Conservation (phyloP, 2,113 vertebrate species). For the Tachuris rubrigastra region DNA sequence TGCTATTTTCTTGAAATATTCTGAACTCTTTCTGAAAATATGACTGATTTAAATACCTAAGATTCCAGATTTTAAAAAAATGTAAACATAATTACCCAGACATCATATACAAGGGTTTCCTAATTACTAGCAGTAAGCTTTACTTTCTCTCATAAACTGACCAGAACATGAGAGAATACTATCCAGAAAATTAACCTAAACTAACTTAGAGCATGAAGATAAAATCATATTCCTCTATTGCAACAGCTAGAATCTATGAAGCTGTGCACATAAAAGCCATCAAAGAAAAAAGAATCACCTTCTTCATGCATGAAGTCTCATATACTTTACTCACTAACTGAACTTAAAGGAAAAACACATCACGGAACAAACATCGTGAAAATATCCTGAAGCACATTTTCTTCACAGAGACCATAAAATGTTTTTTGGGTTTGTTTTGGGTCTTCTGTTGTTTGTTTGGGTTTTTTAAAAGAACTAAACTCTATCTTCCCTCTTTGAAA, state of each 20-base stretch:
- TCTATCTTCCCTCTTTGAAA: not conserved
- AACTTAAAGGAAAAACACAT: not conserved
- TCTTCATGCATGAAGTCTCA: not conserved
- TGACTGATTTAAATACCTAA: not conserved
- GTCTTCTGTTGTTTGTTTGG: not conserved
- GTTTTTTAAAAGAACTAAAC: not conserved
- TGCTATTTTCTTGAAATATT: not conserved
- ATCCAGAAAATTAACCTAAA: not conserved
- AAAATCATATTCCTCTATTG: not conserved
- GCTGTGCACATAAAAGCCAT: not conserved
- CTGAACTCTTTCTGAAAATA: not conserved
- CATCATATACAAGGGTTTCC: not conserved
- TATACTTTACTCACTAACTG: not conserved
- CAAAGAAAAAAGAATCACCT: not conserved
- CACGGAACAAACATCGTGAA: not conserved
- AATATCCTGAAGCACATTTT: not conserved
- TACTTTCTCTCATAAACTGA: not conserved
- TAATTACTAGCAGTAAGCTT: not conserved
- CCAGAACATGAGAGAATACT: not conserved
- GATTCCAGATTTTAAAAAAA: not conserved
- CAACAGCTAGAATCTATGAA: not conserved
- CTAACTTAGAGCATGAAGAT: not conserved
- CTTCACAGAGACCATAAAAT: not conserved
- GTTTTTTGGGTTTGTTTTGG: not conserved
- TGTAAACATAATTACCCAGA: not conserved